Conservation (phyloP, 2,113 vertebrate genomes). For the Hippolais icterina region DNA sequence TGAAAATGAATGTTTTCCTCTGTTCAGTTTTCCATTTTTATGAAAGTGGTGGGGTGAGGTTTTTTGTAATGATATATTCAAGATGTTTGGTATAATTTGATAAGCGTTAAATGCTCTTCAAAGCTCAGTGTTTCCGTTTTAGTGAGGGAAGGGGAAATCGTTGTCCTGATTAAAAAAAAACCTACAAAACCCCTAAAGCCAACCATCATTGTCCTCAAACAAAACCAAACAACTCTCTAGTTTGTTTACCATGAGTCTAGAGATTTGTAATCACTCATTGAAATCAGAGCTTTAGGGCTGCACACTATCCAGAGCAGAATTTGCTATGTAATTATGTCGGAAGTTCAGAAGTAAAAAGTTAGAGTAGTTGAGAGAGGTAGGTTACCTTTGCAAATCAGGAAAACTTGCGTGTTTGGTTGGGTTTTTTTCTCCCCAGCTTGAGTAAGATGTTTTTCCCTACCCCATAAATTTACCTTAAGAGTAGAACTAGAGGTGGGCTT, state of each 20-base stretch:
- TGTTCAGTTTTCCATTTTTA: not conserved
- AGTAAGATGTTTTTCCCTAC: not conserved
- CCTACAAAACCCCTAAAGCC: not conserved
- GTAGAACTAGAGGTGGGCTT: not conserved
- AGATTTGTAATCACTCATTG: not conserved
- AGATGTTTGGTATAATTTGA: not conserved
- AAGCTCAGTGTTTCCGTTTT: not conserved
- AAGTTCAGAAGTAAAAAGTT: not conserved
- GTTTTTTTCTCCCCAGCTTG: not conserved
- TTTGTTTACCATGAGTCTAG: not conserved
- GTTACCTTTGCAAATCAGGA: not conserved
- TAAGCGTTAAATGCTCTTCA: not conserved
- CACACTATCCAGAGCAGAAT: not conserved
- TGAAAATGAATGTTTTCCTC: not conserved
- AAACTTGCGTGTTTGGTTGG: not conserved
- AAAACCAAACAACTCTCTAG: not conserved
- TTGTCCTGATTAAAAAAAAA: not conserved
- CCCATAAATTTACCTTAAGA: not conserved
- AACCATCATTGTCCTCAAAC: not conserved
- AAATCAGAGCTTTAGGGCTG: not conserved
- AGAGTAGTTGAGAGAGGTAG: not conserved
- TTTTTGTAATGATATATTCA: not conserved
- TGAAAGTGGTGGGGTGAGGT: not conserved
- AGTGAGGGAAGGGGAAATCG: not conserved
- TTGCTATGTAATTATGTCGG: not conserved